Percentiles rank a stretch among this genome's conserved stretches.
phyloP scores from a whole-genome alignment of 2,113 vertebrate species.

The Rutilus rutilus region DNA sequence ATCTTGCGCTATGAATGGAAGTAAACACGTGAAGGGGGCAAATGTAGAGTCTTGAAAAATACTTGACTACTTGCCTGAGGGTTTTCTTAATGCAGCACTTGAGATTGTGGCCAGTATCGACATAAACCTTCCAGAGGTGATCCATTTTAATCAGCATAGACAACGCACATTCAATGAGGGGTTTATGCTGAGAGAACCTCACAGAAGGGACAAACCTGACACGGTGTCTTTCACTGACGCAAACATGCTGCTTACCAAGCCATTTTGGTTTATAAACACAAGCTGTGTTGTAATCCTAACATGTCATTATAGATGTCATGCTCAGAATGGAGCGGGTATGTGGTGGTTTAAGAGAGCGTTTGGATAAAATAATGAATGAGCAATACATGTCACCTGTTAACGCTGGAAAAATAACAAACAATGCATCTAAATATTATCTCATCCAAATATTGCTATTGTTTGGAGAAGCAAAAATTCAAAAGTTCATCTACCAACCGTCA shows the following conservation, averaged over 20 bases:
- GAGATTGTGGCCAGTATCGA: background rate
- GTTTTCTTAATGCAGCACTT: slow-evolving; percentile 13
- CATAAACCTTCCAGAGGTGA: background rate
- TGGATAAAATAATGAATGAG: slow-evolving; percentile 11
- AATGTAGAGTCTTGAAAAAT: background rate
- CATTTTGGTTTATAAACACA: slow-evolving; percentile 34
- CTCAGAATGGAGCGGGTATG: slow-evolving; percentile 10
- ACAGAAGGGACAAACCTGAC: background rate
- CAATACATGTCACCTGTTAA: slow-evolving; percentile 20
- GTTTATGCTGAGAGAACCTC: background rate
- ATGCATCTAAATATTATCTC: slow-evolving; percentile 7
- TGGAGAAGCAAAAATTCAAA: background rate
- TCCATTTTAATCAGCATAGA: slow-evolving; percentile 3
- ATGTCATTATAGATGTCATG: slow-evolving; percentile 29
- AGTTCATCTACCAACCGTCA: background rate
- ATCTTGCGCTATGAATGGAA: background rate
- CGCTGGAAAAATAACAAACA: background rate
- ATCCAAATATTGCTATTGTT: slow-evolving; percentile 11
- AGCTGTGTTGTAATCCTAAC: slow-evolving; percentile 37
- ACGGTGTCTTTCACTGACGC: background rate
- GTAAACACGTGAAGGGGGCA: background rate
- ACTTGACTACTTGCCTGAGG: slow-evolving; percentile 2
- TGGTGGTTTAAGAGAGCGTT: background rate
- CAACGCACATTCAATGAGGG: background rate
- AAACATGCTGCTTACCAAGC: slow-evolving; percentile 16